Conservation (phyloP, 2,888 invertebrate species). For the Watsonalla binaria region DNA sequence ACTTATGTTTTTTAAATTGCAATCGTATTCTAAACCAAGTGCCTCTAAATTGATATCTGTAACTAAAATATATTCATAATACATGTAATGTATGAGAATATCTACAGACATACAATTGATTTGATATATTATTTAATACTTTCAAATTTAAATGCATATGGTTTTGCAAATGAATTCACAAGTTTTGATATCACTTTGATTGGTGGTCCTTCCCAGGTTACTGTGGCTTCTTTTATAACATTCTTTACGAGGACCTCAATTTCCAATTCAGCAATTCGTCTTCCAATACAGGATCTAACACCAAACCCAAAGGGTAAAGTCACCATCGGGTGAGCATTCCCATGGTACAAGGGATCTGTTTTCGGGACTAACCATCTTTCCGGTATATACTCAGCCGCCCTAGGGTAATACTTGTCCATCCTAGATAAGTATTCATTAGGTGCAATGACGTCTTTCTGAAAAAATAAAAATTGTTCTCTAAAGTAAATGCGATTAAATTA, state of each 20-base stretch:
- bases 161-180: constrained; percentile 47
- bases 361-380: constrained; percentile 84
- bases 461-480: constrained; percentile 11
- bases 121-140: constrained; percentile 4
- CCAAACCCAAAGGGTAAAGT: constrained; percentile 84
- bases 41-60: no score
- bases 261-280: constrained; percentile 85
- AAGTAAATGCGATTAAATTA: no score
- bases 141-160: constrained; percentile 51
- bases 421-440: constrained; percentile 83
- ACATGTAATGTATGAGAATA: no score
- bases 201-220: constrained; percentile 62
- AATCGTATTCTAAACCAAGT: no score
- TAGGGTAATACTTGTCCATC: constrained; percentile 74
- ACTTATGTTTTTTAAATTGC: no score
- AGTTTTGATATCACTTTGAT: constrained; percentile 44
- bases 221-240: constrained; percentile 41
- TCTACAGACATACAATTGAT: no score
- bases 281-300: constrained; percentile 82
- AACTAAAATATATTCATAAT: no score
- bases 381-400: constrained; percentile 79
- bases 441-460: constrained; percentile 85
- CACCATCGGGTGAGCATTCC: constrained; percentile 78
- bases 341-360: constrained; percentile 56
- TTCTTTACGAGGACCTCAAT: constrained; percentile 74